Conservation (phyloP, 2,797 vertebrate genomes). For the Myotis findleyi region DNA sequence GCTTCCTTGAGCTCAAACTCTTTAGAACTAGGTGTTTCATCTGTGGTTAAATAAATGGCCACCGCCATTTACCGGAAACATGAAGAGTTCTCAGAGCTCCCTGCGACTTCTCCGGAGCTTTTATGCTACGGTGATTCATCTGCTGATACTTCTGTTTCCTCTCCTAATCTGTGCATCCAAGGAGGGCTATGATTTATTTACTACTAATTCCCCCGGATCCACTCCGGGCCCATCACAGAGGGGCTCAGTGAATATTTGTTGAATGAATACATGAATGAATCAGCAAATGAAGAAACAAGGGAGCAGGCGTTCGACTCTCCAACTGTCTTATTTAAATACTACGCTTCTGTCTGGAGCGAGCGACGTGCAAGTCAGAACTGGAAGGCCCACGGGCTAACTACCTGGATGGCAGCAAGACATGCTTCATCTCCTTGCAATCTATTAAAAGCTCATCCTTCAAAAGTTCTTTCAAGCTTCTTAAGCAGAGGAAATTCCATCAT, state of each 20-base stretch:
- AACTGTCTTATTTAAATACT: background rate
- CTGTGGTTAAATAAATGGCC: background rate
- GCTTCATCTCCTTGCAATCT: conserved; percentile 49
- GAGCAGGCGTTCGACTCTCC: background rate
- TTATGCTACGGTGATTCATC: background rate
- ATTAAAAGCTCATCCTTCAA: conserved; percentile 70
- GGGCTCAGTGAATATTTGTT: background rate
- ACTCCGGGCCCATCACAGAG: no score
- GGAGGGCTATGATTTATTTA: background rate
- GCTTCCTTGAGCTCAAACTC: background rate
- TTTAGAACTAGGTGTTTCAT: background rate
- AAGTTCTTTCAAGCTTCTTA: conserved; percentile 56
- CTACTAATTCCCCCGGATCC: background rate
- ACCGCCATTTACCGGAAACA: background rate
- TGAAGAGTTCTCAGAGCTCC: background rate
- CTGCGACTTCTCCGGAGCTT: background rate
- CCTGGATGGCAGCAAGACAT: background rate
- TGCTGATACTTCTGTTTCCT: background rate
- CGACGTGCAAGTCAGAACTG: background rate
- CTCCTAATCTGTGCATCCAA: background rate
- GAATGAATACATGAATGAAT: conserved; percentile 2
- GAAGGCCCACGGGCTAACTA: conserved; percentile 44
- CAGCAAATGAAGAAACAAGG: background rate
- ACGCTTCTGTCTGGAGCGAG: background rate
- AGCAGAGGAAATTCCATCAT: conserved; percentile 59